phyloP scores from a whole-genome alignment of 2,113 vertebrate genomes.

The Puffinus mauretanicus region DNA sequence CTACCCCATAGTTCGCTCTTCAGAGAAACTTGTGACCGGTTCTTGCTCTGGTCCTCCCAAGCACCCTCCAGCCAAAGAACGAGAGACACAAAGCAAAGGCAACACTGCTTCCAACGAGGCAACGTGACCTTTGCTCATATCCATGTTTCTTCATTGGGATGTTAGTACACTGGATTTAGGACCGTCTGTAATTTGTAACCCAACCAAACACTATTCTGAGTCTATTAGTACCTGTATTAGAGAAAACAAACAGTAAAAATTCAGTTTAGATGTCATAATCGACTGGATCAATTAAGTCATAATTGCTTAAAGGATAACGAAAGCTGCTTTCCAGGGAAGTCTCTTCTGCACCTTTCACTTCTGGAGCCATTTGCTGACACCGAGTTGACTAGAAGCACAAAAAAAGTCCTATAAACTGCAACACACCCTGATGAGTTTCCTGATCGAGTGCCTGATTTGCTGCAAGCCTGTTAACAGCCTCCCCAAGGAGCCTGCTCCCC shows the following conservation, averaged over 20 bases:
- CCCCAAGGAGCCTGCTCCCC: not conserved
- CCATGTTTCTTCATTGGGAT: not conserved
- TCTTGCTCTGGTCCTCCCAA: not conserved
- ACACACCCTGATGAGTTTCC: not conserved
- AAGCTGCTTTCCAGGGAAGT: not conserved
- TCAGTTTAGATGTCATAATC: not conserved
- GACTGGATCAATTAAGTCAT: not conserved
- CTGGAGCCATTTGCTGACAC: not conserved
- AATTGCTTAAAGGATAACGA: not conserved
- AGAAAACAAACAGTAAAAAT: not conserved
- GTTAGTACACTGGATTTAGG: not conserved
- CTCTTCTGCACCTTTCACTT: not conserved
- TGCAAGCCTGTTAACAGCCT: not conserved
- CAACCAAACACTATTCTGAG: not conserved
- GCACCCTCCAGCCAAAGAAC: not conserved
- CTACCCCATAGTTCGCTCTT: not conserved
- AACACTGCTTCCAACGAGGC: not conserved
- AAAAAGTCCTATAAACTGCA: not conserved
- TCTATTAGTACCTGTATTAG: not conserved
- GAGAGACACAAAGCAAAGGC: not conserved
- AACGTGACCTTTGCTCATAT: rapidly evolving
- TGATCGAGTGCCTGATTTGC: not conserved
- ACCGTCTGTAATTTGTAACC: not conserved
- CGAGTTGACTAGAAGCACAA: not conserved
- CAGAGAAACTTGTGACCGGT: not conserved